phyloP scores from a whole-genome alignment of 2,797 vertebrate species.

The Cyprinodon diabolis region DNA sequence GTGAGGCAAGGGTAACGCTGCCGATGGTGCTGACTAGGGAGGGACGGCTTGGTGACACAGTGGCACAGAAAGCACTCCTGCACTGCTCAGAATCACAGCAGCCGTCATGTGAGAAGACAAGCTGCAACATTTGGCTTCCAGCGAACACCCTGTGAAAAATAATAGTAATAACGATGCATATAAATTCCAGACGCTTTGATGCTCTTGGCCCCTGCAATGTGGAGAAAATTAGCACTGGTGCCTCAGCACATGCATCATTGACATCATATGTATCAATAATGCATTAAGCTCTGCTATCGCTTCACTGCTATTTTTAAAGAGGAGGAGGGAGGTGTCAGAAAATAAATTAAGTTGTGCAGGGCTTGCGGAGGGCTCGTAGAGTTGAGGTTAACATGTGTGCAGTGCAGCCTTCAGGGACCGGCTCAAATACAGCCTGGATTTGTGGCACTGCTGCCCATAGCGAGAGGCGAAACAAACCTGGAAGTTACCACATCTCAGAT shows the following conservation, averaged over 20 bases:
- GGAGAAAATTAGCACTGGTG: constrained; percentile 55
- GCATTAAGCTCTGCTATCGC: constrained; percentile 60
- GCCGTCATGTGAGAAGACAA: constrained; percentile 43
- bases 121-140: constrained; percentile 37
- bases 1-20: background rate
- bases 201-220: constrained; percentile 37
- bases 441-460: constrained; percentile 1
- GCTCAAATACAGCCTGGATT: constrained; percentile 2
- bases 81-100: constrained; percentile 48
- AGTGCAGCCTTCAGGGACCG: constrained; percentile 25
- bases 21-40: background rate
- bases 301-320: constrained; percentile 63
- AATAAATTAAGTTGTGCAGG: constrained; percentile 46
- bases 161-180: constrained; percentile 38
- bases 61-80: constrained; percentile 59
- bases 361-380: constrained; percentile 31
- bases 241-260: constrained; percentile 65
- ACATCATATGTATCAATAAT: constrained; percentile 71
- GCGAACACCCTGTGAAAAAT: constrained; percentile 28
- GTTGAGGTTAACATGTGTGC: constrained; percentile 43
- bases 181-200: constrained; percentile 39
- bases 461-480: constrained; percentile 5
- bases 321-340: constrained; percentile 27
- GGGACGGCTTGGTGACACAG: constrained; percentile 44
- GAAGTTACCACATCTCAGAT: background rate